phyloP scores from a whole-genome alignment of 1,140 invertebrate species.

The Zaprionus inermis region DNA sequence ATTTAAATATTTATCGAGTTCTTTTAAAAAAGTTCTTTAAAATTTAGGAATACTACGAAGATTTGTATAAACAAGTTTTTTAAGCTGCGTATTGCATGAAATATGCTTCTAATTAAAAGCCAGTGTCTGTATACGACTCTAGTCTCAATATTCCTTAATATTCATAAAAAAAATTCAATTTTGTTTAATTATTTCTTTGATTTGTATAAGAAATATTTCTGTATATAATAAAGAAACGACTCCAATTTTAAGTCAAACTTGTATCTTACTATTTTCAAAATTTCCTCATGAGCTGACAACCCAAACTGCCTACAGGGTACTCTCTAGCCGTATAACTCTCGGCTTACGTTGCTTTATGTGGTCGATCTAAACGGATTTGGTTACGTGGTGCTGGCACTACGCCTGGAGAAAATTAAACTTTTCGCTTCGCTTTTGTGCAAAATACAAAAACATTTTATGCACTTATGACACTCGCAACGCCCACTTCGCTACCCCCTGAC shows the following conservation, averaged over 20 bases:
- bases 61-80: no score
- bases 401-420: slow-evolving; percentile 78
- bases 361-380: slow-evolving; percentile 78
- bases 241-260: background rate
- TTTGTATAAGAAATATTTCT: background rate
- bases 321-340: background rate
- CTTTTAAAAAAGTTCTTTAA: no score
- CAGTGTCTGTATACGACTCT: no score
- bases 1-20: no score
- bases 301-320: slow-evolving; percentile 11
- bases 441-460: slow-evolving; percentile 78
- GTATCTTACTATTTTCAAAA: no score
- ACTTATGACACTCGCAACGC: slow-evolving; percentile 70
- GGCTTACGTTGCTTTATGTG: slow-evolving; percentile 31
- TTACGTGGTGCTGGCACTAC: slow-evolving; percentile 61
- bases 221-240: background rate
- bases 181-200: background rate
- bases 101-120: no score
- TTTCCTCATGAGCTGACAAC: background rate
- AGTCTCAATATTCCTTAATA: no score
- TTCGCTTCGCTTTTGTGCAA: slow-evolving; percentile 71
- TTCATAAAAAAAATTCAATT: background rate
- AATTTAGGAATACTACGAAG: no score
- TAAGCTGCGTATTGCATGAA: no score
- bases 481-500: background rate